Evolutionary conservation across 2,797 vertebrate genomes (phyloP), one percentile per base, ranked within the genome.

Genomic region (Gastrophryne carolinensis): DNA sequence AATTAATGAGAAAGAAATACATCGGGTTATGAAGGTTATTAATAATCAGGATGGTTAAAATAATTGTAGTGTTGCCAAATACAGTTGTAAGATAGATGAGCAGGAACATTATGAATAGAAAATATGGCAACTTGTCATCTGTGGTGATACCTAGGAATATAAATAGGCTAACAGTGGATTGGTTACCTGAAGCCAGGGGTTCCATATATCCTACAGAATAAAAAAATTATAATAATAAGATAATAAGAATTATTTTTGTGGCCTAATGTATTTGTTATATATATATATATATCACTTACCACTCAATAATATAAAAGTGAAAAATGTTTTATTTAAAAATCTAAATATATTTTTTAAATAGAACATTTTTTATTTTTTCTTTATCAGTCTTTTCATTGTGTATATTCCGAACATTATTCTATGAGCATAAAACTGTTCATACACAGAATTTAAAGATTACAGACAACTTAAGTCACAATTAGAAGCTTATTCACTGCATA

Each of bases 1-100:
- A 30, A 26, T 71, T 71, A 52, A 49, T 34, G 1, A 77, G 67
- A 71, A 77, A 77, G 24, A 64, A 64, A 77, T 77, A 77, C 75
- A 77, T 77, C 30, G 75, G 75, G 12, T 34, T 71, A 21, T 71
- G 75, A 19, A 77, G 49, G 6, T 62, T 27, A 26, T 61, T 54
- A 29, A 50, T 35, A 3, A 64, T 57, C 21, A 67, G 7, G 15
- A 71, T 29, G 39, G 23, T 34, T 34, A 65, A 11, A 4, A 77
- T 56, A 23, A 71, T 65, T 2, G 21, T 8, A n/a, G 41, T 65
- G 49, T 77, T 77, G 5, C 58, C 39, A 27, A 64, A 5, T 19
- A 57, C 6, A 49, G 27, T 71, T 35, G 58, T 1, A 49, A 71
- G 4, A 17, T 77, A 77, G n/a, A 77, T 77, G 7, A 77, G 23